phyloP scores from a whole-genome alignment of 2,888 invertebrate species.

The Drosophila falleni region DNA sequence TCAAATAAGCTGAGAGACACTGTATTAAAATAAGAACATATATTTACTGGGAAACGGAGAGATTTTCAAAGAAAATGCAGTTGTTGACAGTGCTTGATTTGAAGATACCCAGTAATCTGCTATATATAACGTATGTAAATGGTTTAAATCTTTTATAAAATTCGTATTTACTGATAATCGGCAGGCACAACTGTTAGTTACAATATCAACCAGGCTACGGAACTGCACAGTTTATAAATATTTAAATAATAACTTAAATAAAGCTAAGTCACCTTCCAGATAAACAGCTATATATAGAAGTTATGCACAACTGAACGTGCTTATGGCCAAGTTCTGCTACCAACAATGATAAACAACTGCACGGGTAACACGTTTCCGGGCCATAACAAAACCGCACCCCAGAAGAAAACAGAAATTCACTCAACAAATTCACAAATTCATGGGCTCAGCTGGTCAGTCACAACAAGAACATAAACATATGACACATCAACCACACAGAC shows the following conservation, averaged over 20 bases:
- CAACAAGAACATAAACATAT: conserved; percentile 61
- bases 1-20: too few species aligned
- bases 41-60: background rate
- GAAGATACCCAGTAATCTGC: background rate
- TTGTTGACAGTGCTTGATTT: background rate
- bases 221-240: background rate
- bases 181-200: background rate
- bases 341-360: conserved; percentile 28
- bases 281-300: background rate
- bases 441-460: conserved; percentile 51
- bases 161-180: background rate
- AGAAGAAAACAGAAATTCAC: conserved; percentile 43
- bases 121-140: background rate
- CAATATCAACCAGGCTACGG: background rate
- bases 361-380: conserved; percentile 38
- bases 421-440: conserved; percentile 5
- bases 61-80: background rate
- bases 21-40: background rate
- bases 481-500: conserved; percentile 51
- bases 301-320: conserved; percentile 5
- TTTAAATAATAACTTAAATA: background rate
- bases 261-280: background rate
- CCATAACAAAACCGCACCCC: conserved; percentile 62
- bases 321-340: background rate
- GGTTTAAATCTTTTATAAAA: background rate